Base-by-base conservation (phyloP, 2,888 invertebrate genomes). In the Bombyx huttoni region DNA sequence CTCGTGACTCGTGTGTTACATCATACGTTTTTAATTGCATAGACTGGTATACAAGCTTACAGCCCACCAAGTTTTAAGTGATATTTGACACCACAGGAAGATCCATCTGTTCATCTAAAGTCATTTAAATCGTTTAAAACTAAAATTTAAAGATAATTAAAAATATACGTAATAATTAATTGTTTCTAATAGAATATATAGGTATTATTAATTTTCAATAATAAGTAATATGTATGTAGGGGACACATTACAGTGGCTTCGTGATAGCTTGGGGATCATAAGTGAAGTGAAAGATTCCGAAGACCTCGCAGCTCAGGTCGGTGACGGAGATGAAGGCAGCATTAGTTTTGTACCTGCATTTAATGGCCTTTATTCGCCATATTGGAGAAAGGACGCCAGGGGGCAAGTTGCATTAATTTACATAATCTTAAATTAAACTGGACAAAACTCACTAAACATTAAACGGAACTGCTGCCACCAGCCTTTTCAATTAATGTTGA, bases 291-390 rank as follows among this genome's bases (percentile, higher is more conserved):
- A 88, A 34, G 93, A 95, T 66, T 90, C 91, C 62, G 96, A 92
- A 76, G 90, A 85, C 0, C 61, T 73, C 24, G 82, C 80, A 3
- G 65, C 69, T 3, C 70, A 76, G 49, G 81, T 78, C 6, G 62
- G 57, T 51, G 82, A 84, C 40, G 68, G 69, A 7, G 90, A 89
- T 33, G 89, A 89, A 47, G 94, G 95, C 46, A 97, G 95, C 64
- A 94, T 98, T 59, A 96, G 95, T 75, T 98, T 99, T 83, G 98
- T 99, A 9, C 98, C 98, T n/a, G 98, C 98, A 7, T 98, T 99
- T 84, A 96, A 96, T 58, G 99, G 98, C 0, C 86, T 99, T 7
- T 98, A 96, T 80, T 96, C 98, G 53, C 99, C 99, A 0, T 94
- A 98, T 78, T 99, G 99, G 99, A 93, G 95, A 62, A 94, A 96